Evolutionary conservation across 2,113 vertebrate species (phyloP).

Genomic region (Trinectes maculatus): DNA sequence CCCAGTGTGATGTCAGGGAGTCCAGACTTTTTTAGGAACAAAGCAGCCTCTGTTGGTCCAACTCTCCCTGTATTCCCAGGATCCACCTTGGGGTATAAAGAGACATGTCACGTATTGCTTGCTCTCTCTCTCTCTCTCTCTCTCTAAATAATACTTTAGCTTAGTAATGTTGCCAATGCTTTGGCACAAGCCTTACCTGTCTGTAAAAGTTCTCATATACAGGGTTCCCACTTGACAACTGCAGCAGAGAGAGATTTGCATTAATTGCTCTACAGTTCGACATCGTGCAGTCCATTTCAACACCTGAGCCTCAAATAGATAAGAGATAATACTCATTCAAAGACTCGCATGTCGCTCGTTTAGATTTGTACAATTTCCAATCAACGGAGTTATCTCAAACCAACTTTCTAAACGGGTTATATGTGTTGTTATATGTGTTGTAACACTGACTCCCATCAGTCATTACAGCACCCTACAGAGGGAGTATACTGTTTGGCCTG

Average conservation of each 20-base stretch:
- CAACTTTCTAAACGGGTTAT: too few species aligned
- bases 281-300: too few species aligned
- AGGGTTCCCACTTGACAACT: constrained; percentile 91
- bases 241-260: constrained; percentile 43
- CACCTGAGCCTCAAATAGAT: too few species aligned
- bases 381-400: neutral
- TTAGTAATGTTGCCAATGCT: neutral
- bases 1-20: constrained; percentile 92
- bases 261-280: neutral
- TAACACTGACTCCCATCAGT: neutral
- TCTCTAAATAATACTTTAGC: too few species aligned
- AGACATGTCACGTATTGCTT: constrained; percentile 1
- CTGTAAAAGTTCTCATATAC: constrained; percentile 94
- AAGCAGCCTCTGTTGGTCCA: constrained; percentile 92
- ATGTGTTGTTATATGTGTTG: too few species aligned
- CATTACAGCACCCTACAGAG: neutral
- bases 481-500: constrained; percentile 8
- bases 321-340: too few species aligned
- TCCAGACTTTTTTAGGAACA: constrained; percentile 96
- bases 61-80: constrained; percentile 91
- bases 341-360: too few species aligned
- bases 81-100: constrained; percentile 86
- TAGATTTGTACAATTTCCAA: too few species aligned
- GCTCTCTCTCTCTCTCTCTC: neutral
- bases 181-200: constrained; percentile 82